Percentiles rank a stretch among this genome's conserved stretches.
phyloP scores from a whole-genome alignment of 2,888 invertebrate genomes.

The Lamproptera curius region DNA sequence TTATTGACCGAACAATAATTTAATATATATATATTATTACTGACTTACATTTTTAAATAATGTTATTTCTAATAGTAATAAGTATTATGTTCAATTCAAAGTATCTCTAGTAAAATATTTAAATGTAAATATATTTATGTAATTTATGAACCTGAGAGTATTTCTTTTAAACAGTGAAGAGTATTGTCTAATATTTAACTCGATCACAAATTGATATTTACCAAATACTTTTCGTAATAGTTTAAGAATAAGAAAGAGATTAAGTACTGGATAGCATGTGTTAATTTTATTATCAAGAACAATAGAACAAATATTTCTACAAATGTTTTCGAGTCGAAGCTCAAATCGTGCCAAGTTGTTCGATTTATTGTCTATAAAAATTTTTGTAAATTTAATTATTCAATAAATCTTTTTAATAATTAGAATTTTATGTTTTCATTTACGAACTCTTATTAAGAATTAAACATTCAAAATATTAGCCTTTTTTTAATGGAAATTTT shows the following conservation, averaged over 20 bases:
- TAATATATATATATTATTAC: not conserved
- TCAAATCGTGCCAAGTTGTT: slow-evolving; percentile 16
- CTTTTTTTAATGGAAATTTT: too few relatives aligned
- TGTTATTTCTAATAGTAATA: not conserved
- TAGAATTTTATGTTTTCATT: slow-evolving; percentile 11
- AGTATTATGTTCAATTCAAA: not conserved
- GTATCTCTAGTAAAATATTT: not conserved
- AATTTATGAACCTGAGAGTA: not conserved
- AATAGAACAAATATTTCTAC: slow-evolving; percentile 5
- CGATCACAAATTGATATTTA: too few relatives aligned
- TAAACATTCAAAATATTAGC: too few relatives aligned
- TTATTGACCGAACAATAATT: too few relatives aligned
- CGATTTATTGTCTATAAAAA: slow-evolving; percentile 6
- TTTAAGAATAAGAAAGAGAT: too few relatives aligned
- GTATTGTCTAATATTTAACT: too few relatives aligned
- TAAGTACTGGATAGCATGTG: too few relatives aligned
- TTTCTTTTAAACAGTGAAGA: not conserved
- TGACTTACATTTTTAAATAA: slow-evolving; percentile 1
- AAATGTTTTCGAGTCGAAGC: not conserved
- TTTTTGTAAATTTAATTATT: slow-evolving; percentile 8
- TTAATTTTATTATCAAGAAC: not conserved
- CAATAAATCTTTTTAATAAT: slow-evolving; percentile 17
- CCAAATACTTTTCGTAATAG: too few relatives aligned
- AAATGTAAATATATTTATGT: slow-evolving; percentile 9
- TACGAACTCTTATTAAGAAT: not conserved